Conservation (phyloP, 2,113 vertebrate species). For the Oreochromis niloticus region DNA sequence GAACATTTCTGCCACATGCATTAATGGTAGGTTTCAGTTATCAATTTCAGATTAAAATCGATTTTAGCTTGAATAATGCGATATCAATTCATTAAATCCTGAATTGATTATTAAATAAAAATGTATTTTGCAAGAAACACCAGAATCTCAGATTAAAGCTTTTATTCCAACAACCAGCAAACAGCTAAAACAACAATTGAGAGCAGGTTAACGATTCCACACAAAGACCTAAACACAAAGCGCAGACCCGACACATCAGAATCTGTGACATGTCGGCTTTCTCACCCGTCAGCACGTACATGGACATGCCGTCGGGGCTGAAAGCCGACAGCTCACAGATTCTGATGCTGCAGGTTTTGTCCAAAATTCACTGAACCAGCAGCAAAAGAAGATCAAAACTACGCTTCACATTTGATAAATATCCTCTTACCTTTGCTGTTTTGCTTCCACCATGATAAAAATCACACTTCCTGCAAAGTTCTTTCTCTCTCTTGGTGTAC, state of each 20-base stretch:
- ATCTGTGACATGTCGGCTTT: not conserved
- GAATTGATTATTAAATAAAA: accelerated
- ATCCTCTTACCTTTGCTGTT: not conserved
- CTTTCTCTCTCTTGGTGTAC: not conserved
- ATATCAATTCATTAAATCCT: not conserved
- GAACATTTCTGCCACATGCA: not conserved
- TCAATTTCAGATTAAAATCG: not conserved
- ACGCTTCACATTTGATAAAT: not conserved
- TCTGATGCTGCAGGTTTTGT: not conserved
- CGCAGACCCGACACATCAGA: not conserved
- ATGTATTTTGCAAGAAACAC: not conserved
- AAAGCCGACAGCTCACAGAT: not conserved
- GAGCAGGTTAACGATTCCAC: not conserved
- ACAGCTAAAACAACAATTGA: not conserved
- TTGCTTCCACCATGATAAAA: not conserved
- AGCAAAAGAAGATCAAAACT: not conserved
- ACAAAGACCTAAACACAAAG: not conserved
- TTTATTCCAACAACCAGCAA: not conserved
- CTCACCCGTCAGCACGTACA: not conserved
- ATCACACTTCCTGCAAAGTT: not conserved
- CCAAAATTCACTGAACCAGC: not conserved
- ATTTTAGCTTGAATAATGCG: not conserved
- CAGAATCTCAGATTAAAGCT: not conserved
- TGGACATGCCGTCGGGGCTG: not conserved
- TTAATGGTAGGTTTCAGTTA: not conserved